Conservation (phyloP, 2,113 vertebrate genomes). For the Erpornis zantholeuca region DNA sequence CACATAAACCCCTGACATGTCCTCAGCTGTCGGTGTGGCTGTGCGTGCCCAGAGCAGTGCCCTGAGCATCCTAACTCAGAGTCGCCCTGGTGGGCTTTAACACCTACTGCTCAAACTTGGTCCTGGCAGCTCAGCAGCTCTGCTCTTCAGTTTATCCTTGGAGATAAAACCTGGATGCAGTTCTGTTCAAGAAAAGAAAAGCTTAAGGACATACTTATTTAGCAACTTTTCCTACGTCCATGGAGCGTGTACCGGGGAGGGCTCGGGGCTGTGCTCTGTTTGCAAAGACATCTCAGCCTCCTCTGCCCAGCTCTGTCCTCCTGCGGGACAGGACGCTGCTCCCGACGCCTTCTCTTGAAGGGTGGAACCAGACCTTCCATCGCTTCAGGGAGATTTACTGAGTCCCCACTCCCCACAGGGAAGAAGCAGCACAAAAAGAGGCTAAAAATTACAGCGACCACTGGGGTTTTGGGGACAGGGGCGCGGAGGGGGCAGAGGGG, state of each 20-base stretch:
- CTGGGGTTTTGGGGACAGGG: background rate
- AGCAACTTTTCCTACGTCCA: rapidly evolving
- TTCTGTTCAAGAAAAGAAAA: background rate
- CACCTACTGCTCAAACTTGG: background rate
- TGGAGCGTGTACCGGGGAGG: rapidly evolving
- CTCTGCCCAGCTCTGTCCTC: background rate
- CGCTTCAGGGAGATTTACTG: rapidly evolving
- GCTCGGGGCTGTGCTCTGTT: rapidly evolving
- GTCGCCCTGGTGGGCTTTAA: background rate
- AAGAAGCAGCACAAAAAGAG: background rate
- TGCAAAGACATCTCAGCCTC: background rate
- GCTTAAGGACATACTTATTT: background rate
- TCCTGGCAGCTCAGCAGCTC: background rate
- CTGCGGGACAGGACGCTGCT: rapidly evolving
- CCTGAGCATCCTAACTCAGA: rapidly evolving
- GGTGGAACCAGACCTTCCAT: background rate
- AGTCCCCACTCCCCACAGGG: rapidly evolving
- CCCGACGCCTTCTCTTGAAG: rapidly evolving
- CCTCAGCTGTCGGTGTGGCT: rapidly evolving
- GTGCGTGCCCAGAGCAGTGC: background rate
- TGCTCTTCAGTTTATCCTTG: background rate
- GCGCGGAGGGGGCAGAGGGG: rapidly evolving
- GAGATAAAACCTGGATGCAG: background rate
- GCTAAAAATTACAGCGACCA: rapidly evolving
- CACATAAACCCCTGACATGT: rapidly evolving